phyloP scores from a whole-genome alignment of 2,113 vertebrate species.

The Labrus mixtus region DNA sequence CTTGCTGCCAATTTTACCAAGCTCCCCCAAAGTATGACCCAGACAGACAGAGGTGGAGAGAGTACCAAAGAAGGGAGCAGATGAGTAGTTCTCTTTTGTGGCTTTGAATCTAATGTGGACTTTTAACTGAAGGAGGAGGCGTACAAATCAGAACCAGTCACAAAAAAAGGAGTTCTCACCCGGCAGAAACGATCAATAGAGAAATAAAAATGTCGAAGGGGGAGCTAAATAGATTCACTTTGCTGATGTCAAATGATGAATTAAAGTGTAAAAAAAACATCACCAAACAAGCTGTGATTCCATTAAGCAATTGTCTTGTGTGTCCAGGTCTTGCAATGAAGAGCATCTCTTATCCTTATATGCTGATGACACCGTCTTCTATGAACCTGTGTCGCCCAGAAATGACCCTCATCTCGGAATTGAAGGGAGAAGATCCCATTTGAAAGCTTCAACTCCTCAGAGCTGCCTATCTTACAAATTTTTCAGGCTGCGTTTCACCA shows the following conservation, averaged over 20 bases:
- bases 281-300: constrained; percentile 6
- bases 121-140: constrained; percentile 12
- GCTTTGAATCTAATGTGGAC: constrained; percentile 11
- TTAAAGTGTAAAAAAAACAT: constrained; percentile 9
- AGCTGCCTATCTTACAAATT: constrained; percentile 17
- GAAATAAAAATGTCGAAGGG: constrained; percentile 1
- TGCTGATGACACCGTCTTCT: background rate
- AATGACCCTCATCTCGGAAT: constrained; percentile 35
- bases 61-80: constrained; percentile 5
- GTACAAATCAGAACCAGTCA: background rate
- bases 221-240: too few species aligned
- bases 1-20: constrained; percentile 27
- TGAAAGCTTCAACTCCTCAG: constrained; percentile 13
- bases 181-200: background rate
- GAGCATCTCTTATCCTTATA: constrained; percentile 12
- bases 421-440: constrained; percentile 4
- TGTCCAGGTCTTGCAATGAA: constrained; percentile 1
- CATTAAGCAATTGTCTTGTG: background rate
- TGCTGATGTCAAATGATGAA: constrained; percentile 21
- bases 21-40: constrained; percentile 25
- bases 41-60: constrained; percentile 2
- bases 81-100: constrained; percentile 19
- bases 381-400: background rate
- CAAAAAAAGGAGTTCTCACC: background rate
- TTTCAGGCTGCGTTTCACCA: constrained; percentile 23